These are phyloP conservation scores for Stramonita haemastoma DNA, from an alignment of 2,888 invertebrate species.

Conservation along the genomic window DNA sequence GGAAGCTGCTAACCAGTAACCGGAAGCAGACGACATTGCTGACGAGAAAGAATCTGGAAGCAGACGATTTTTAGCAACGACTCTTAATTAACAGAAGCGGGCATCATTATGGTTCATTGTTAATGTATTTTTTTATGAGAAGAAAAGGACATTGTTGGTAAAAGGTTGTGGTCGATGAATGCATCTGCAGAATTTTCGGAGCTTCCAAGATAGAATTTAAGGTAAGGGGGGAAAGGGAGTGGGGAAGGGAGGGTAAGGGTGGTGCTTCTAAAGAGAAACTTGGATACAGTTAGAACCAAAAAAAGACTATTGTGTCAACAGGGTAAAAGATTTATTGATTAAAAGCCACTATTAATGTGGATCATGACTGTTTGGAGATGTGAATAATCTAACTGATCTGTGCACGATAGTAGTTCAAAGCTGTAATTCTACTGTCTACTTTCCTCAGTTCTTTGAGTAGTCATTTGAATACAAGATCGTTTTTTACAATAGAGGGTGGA, in stretches of 20 bases:
- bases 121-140: background rate
- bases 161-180: background rate
- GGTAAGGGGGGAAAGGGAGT: background rate
- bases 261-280: too few species aligned
- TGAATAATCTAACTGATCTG: too few species aligned
- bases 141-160: background rate
- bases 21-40: constrained; percentile 10
- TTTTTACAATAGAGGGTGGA: too few species aligned
- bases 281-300: background rate
- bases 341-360: too few species aligned
- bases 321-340: background rate
- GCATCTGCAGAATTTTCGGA: too few species aligned
- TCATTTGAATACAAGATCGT: too few species aligned
- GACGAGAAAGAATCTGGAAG: background rate
- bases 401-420: too few species aligned
- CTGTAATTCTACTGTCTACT: too few species aligned
- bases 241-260: background rate
- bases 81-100: background rate
- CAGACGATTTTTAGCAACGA: background rate
- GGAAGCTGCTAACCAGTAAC: background rate
- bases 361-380: too few species aligned
- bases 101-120: background rate
- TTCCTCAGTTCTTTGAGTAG: too few species aligned
- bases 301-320: background rate
- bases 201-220: background rate